phyloP scores from a whole-genome alignment of 2,113 vertebrate species.

The Mustela nigripes region DNA sequence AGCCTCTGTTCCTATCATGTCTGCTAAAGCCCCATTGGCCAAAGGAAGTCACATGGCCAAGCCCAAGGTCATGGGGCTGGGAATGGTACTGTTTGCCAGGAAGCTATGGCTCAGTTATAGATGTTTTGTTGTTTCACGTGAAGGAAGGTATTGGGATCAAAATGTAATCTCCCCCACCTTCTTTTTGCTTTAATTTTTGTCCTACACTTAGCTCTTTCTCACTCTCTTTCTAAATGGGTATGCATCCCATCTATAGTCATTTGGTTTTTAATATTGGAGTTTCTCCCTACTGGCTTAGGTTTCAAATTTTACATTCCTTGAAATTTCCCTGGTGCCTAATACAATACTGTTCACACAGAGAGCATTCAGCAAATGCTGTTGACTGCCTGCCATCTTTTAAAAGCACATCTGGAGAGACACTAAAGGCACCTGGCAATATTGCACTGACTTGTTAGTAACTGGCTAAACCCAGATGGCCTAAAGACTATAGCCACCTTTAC shows the following conservation, averaged over 20 bases:
- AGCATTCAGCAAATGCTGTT: slow-evolving; percentile 70
- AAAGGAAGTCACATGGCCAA: not conserved
- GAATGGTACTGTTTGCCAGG: not conserved
- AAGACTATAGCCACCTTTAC: slow-evolving; percentile 23
- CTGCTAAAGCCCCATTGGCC: not conserved
- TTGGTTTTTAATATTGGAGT: slow-evolving; percentile 77
- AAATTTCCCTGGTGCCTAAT: slow-evolving; percentile 79
- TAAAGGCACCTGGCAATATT: slow-evolving; percentile 69
- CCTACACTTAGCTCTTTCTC: slow-evolving; percentile 26
- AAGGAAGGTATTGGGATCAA: not conserved
- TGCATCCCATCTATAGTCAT: slow-evolving; percentile 59
- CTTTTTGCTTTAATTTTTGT: slow-evolving; percentile 34
- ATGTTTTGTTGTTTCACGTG: not conserved
- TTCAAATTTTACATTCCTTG: slow-evolving; percentile 75
- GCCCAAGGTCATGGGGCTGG: not conserved
- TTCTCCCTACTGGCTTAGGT: slow-evolving; percentile 67
- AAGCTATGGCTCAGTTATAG: not conserved
- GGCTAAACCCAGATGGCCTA: slow-evolving; percentile 62
- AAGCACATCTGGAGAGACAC: slow-evolving; percentile 70
- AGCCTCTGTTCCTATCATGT: not conserved
- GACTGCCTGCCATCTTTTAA: slow-evolving; percentile 71
- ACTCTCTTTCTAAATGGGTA: slow-evolving; percentile 47
- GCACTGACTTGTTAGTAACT: slow-evolving; percentile 68
- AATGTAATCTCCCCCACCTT: not conserved
- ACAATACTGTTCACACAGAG: slow-evolving; percentile 50